Conservation (phyloP, 2,888 invertebrate genomes). For the Trissoscelio sp. region DNA sequence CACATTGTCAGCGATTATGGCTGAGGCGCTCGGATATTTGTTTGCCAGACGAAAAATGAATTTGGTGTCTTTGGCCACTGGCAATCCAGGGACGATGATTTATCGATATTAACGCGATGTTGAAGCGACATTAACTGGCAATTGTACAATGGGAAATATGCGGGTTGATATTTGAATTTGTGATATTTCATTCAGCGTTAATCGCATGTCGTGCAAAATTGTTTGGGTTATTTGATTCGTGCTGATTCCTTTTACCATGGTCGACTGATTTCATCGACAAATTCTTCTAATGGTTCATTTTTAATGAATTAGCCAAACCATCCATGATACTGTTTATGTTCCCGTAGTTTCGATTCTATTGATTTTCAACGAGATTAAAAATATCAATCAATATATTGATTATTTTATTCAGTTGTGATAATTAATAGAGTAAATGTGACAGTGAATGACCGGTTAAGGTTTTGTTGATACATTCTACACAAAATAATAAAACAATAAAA, state of each 20-base stretch:
- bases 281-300: conserved; percentile 11
- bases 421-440: neutral
- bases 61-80: conserved; percentile 24
- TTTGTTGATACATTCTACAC: no score
- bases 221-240: conserved; percentile 30
- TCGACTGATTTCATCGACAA: conserved; percentile 12
- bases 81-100: conserved; percentile 43
- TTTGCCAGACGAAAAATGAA: conserved; percentile 50
- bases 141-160: conserved; percentile 24
- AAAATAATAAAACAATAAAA: no score
- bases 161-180: conserved; percentile 23
- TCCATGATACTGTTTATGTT: neutral
- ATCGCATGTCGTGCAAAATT: conserved; percentile 34
- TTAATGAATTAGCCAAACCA: neutral
- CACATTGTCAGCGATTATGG: conserved; percentile 54
- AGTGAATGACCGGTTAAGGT: no score
- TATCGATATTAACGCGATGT: conserved; percentile 40
- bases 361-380: neutral
- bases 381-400: no score
- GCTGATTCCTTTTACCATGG: conserved; percentile 10
- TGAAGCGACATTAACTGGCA: conserved; percentile 35
- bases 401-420: no score
- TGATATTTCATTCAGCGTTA: conserved; percentile 28
- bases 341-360: neutral
- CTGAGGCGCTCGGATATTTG: conserved; percentile 37